Base-by-base conservation (phyloP, 2,797 vertebrate genomes). In the Cuculus canorus region DNA sequence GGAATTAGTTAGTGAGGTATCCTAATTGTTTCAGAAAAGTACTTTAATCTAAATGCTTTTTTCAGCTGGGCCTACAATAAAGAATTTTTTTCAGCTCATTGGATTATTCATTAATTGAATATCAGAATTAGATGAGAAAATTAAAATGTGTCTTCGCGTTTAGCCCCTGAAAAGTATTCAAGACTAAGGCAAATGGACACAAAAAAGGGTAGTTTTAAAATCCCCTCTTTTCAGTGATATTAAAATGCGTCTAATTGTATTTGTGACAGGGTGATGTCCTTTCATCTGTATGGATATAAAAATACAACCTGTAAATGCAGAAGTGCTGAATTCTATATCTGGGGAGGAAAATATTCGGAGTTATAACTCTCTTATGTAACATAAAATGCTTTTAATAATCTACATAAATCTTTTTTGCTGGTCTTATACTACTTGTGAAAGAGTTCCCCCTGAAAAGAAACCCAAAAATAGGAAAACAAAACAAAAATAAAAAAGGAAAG, bases 221-320 rank as follows among this genome's bases (percentile, higher is more conserved):
- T 90, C 76, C 33, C 65, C 56, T 32, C 13, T 30, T 87, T 13
- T 64, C 50, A 64, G 28, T 27, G 30, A 71, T 87, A 86, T 39
- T 81, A 59, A 93, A 52, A 71, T 66, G 8, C 86, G 24, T 81
- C 47, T 93, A 86, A 96, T 92, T 94, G 52, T 94, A 35, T 75
- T 90, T 95, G 72, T 78, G 84, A 84, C 73, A 85, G 41, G 37
- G 68, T 96, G 63, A 84, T 89, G 63, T 82, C 63, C 90, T 96
- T 93, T 93, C 8, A 0, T 80, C 69, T 48, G 64, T 92, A 22
- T 5, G 76, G 63, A 53, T 95, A 65, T 90, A 80, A 77, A 93
- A 87, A 93, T 77, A 73, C 54, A 85, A 56, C 68, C 72, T 97
- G 92, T 79, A 96, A 93, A 87, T 77, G 56, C 32, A 69, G 45